A percentile compares a stretch with the other conserved stretches of the same genome.
phyloP scores from a whole-genome alignment of 2,797 vertebrate genomes.

The Lacerta agilis region DNA sequence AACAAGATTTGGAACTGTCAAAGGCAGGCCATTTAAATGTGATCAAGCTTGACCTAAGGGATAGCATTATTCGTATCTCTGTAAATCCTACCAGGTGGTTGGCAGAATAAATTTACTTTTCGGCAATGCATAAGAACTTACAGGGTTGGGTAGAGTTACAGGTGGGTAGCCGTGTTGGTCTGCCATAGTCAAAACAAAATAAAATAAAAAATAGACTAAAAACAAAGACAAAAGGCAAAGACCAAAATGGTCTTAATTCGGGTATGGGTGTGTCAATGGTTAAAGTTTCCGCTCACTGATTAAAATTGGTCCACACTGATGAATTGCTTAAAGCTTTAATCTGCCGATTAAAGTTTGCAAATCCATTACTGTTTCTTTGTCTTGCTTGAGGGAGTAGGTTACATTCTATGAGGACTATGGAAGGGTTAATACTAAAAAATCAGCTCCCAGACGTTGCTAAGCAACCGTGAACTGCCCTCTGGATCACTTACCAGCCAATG shows the following conservation, averaged over 20 bases:
- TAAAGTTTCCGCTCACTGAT: background rate
- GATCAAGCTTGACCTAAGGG: background rate
- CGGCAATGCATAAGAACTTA: too few species aligned
- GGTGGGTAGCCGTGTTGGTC: too few species aligned
- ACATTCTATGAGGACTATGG: fast-evolving
- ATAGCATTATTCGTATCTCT: background rate
- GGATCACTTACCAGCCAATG: conserved; percentile 35
- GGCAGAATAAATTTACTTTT: background rate
- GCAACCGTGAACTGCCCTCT: conserved; percentile 43
- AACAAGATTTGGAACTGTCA: background rate
- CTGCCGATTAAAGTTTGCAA: background rate
- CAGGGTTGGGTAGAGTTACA: too few species aligned
- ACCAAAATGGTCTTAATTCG: background rate
- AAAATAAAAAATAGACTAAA: background rate
- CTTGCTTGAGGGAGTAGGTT: background rate
- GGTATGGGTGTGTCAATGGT: background rate
- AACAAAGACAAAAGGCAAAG: background rate
- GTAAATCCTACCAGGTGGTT: background rate
- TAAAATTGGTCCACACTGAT: background rate
- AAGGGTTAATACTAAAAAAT: conserved; percentile 33
- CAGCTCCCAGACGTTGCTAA: conserved; percentile 62
- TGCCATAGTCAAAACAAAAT: too few species aligned
- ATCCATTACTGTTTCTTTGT: background rate
- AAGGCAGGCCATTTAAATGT: background rate
- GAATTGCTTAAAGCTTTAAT: background rate